A percentile compares a stretch with the other conserved stretches of the same genome.
Evolutionary conservation across 2,797 vertebrate genomes (phyloP).

Genomic region (Tiaroga cobitis): DNA sequence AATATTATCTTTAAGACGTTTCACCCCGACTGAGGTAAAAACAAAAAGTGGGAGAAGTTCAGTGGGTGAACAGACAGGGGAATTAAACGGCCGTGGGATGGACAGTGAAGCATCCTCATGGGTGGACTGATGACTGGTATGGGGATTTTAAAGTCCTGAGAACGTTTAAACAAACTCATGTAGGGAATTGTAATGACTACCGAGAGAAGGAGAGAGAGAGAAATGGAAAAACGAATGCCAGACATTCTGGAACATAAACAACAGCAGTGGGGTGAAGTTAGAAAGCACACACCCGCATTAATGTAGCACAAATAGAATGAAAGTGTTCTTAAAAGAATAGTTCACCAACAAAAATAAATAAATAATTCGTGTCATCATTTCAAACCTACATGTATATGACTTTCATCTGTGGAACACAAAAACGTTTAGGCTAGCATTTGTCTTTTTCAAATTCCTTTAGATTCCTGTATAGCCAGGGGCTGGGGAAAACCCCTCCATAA

Average conservation of each 20-base stretch:
- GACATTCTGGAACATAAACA: constrained; percentile 30
- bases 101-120: constrained; percentile 60
- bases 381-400: not conserved
- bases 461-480: not conserved
- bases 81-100: constrained; percentile 48
- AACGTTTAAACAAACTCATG: constrained; percentile 77
- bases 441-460: not conserved
- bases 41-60: constrained; percentile 73
- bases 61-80: constrained; percentile 67
- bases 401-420: not conserved
- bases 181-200: constrained; percentile 64
- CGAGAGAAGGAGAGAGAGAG: constrained; percentile 56
- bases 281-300: not conserved
- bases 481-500: not conserved
- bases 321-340: not conserved
- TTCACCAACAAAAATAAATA: not conserved
- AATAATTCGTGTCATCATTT: not conserved
- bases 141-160: constrained; percentile 65
- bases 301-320: not conserved
- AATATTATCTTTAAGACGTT: constrained; percentile 48
- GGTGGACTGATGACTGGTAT: constrained; percentile 63
- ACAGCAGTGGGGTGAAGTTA: constrained; percentile 15
- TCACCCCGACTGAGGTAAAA: constrained; percentile 66
- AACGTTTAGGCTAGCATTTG: not conserved
- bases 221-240: constrained; percentile 22